These are phyloP conservation scores for Labeo calbasu DNA, from an alignment of 2,797 vertebrate species.

Conservation along the genomic window DNA sequence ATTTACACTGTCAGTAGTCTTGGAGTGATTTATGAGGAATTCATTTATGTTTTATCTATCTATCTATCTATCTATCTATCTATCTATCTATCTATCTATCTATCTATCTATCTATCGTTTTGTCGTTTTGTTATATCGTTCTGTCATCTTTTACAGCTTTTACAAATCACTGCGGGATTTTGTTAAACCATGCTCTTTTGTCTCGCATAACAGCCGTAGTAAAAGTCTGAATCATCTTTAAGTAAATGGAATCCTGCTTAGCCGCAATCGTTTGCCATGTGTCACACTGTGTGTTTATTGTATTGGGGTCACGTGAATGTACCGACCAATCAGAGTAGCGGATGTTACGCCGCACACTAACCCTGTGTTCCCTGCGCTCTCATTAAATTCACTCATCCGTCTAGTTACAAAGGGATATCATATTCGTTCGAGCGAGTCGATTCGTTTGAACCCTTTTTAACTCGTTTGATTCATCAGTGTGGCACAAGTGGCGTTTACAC, in stretches of 20 bases:
- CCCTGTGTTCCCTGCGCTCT: slow-evolving; percentile 1
- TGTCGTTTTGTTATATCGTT: neutral
- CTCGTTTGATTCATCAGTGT: neutral
- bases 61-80: neutral
- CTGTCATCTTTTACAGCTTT: neutral
- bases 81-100: neutral
- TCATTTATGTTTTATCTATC: neutral
- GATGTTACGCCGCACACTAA: slow-evolving; percentile 18
- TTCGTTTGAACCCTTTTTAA: neutral
- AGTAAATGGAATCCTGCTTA: slow-evolving; percentile 10
- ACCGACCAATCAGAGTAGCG: slow-evolving; percentile 65
- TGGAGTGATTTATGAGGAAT: neutral
- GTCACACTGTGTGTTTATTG: slow-evolving; percentile 56
- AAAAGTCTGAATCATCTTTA: slow-evolving; percentile 34
- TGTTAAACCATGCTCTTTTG: neutral
- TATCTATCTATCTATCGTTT: neutral
- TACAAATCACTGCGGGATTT: slow-evolving; percentile 8
- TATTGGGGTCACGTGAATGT: slow-evolving; percentile 69
- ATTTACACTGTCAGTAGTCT: neutral
- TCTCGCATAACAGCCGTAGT: slow-evolving; percentile 4
- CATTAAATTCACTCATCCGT: slow-evolving; percentile 29
- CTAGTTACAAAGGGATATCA: neutral
- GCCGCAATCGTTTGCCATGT: slow-evolving; percentile 3
- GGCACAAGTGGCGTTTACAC: neutral
- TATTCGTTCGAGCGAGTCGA: slow-evolving; percentile 24